Evolutionary conservation across 2,888 invertebrate species (phyloP), one percentile per base, ranked within the genome.

Genomic region (Ophonus ardosiacus): DNA sequence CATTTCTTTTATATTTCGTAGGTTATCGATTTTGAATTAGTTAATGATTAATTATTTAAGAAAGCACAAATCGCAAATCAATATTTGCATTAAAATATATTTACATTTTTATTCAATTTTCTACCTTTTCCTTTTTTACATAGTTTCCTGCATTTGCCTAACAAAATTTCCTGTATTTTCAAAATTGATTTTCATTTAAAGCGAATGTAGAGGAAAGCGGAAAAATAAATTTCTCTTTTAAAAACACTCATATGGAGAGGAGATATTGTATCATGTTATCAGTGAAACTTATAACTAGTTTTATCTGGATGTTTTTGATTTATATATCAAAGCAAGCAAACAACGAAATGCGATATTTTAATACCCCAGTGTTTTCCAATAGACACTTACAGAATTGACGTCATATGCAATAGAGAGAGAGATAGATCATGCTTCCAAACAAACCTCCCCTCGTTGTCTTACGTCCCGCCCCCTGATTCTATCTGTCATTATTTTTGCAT

Each of bases 81-180:
- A 68, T 68, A 68, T 15, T 13, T 7, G 4, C 68, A 68, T 68
- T 68, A 68, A 68, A 68, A 68, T 38, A 68, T 68, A 68, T 68
- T 68, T 68, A 68, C 68, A 68, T 68, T 68, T 68, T 68, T 68
- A 68, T 68, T 68, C 31, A 24, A 68, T 68, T 68, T 63, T 63
- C 63, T 63, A 63, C 63, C 21, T 68, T 65, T 68, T 40, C 31
- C 7, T 68, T 68, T 5, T 68, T 21, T 68, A 68, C 15, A 13
- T 68, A 68, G 68, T 68, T 68, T 38, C 68, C 38, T 63, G 31
- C 38, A 13, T 31, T 51, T 51, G 10, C 59, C 59, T 59, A 17
- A 59, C 17, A 59, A 59, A 57, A 31, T 65, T 65, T 18, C 61
- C 61, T 63, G 15, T 10, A 63, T 63, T 63, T 63, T 15, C 38